Evolutionary conservation across 2,113 vertebrate species (phyloP).

Genomic region (Oryzias curvinotus): DNA sequence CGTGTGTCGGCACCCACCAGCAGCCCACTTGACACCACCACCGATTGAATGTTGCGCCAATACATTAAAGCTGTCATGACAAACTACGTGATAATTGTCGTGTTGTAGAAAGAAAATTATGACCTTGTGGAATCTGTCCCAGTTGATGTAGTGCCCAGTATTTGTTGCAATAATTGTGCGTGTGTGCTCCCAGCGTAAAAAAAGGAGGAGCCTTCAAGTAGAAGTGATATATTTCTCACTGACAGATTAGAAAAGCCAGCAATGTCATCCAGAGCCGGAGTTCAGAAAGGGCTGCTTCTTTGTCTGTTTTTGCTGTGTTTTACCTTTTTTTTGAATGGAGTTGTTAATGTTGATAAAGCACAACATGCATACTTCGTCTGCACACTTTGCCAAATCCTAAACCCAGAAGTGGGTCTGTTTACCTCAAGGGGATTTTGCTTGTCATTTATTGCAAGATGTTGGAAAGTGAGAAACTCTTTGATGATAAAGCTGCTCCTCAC

Average conservation of each 20-base stretch:
- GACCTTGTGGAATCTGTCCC: no score
- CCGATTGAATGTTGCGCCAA: no score
- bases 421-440: conserved; percentile 61
- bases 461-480: conserved; percentile 48
- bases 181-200: no score
- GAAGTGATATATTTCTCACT: background rate
- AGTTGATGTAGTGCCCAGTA: background rate
- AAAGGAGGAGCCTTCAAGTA: background rate
- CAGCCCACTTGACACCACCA: no score
- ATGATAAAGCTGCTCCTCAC: conserved; percentile 40
- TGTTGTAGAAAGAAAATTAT: no score
- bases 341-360: conserved; percentile 45
- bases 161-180: background rate
- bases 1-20: no score
- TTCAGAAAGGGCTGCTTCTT: background rate
- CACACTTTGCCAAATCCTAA: conserved; percentile 28
- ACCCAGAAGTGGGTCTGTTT: conserved; percentile 37
- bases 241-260: background rate
- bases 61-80: no score
- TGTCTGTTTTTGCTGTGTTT: background rate
- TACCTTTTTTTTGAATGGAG: conserved; percentile 29
- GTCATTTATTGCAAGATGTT: conserved; percentile 37
- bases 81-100: no score
- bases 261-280: background rate
- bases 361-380: conserved; percentile 29